Conservation (phyloP, 2,888 invertebrate genomes). For the Cristatella mucedo region DNA sequence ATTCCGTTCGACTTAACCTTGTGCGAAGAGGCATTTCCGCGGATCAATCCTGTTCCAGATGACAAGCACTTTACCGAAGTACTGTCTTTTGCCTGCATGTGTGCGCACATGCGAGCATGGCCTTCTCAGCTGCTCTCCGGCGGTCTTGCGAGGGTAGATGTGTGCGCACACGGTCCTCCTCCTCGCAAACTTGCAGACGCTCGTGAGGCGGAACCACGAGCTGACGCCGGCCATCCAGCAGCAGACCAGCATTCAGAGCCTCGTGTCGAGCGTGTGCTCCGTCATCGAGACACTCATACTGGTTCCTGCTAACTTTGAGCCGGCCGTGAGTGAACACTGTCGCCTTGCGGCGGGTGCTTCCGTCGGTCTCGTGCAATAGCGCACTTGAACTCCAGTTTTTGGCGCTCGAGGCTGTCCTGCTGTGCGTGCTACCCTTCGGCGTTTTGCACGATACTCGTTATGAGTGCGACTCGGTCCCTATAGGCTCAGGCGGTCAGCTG, state of each 20-base stretch:
- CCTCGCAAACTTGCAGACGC: slow-evolving; percentile 48
- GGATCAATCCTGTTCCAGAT: slow-evolving; percentile 63
- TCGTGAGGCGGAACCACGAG: slow-evolving; percentile 78
- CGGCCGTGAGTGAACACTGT: slow-evolving; percentile 70
- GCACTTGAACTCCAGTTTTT: too few relatives aligned
- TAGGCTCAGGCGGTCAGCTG: too few relatives aligned
- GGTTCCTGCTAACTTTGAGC: slow-evolving; percentile 79
- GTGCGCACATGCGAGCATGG: not conserved
- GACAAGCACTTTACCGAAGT: slow-evolving; percentile 69
- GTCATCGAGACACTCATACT: slow-evolving; percentile 85
- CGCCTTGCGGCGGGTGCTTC: not conserved
- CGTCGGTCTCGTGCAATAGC: not conserved
- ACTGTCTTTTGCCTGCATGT: slow-evolving; percentile 16
- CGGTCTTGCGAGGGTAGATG: not conserved
- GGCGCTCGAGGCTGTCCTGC: too few relatives aligned
- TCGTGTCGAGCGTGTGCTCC: slow-evolving; percentile 84
- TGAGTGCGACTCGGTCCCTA: too few relatives aligned
- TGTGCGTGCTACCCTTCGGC: too few relatives aligned
- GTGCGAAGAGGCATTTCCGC: slow-evolving; percentile 74
- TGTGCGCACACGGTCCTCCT: too few relatives aligned
- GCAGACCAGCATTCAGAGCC: slow-evolving; percentile 74
- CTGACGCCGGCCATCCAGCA: slow-evolving; percentile 76
- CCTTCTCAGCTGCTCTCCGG: too few relatives aligned
- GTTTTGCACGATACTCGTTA: too few relatives aligned
- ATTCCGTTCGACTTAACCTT: slow-evolving; percentile 35